Evolutionary conservation across 2,113 vertebrate species (phyloP).

Genomic region (Lophotis ruficrista): DNA sequence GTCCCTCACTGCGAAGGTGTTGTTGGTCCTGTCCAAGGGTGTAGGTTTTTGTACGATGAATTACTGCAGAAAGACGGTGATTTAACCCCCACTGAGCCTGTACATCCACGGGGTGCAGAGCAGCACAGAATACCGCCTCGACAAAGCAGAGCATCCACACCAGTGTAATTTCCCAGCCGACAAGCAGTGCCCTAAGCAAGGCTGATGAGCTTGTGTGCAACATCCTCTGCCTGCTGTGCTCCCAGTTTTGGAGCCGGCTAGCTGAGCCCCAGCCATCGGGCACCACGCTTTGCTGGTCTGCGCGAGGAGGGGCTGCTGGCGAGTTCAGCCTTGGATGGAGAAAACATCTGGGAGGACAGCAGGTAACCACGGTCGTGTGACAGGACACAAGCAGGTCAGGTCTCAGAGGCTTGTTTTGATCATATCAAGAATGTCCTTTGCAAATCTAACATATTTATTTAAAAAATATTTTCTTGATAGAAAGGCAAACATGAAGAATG

Average conservation of each 20-base stretch:
- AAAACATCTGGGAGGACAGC: neutral
- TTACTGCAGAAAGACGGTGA: neutral
- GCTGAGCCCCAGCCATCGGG: neutral
- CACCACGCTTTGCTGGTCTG: neutral
- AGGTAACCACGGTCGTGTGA: neutral
- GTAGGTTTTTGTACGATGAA: neutral
- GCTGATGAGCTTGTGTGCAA: neutral
- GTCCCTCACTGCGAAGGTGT: neutral
- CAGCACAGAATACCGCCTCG: neutral
- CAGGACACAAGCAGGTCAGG: neutral
- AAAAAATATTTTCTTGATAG: neutral
- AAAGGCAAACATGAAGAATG: conserved; percentile 23
- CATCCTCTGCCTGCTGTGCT: neutral
- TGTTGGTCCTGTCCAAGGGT: rapidly evolving
- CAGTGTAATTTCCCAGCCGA: neutral
- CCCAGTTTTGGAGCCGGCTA: neutral
- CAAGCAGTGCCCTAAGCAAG: neutral
- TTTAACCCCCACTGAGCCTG: neutral
- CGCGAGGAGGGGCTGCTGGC: neutral
- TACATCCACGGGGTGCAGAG: neutral
- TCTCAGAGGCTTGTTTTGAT: neutral
- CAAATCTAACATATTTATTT: neutral
- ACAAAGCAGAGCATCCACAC: neutral
- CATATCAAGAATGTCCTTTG: neutral
- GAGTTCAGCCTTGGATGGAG: neutral